Evolutionary conservation across 2,797 vertebrate genomes (phyloP), one percentile per base, ranked within the genome.

Genomic region (Hafferia zeledoni): DNA sequence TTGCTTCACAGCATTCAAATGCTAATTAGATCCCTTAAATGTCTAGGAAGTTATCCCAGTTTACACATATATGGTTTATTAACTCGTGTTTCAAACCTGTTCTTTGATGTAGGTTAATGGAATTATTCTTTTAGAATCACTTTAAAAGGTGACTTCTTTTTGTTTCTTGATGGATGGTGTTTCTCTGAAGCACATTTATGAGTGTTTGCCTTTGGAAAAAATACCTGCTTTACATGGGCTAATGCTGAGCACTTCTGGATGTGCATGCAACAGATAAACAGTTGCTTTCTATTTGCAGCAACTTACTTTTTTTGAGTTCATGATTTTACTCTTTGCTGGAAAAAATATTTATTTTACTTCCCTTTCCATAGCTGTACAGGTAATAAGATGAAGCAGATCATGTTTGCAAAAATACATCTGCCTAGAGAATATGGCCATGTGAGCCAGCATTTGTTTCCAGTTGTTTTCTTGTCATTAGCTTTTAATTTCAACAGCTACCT

Each of bases 401-500:
- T 56, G 41, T 83, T 91, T 90, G 69, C 86, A 94, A 92, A 68
- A 74, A 80, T 75, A 61, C 88, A 68, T 90, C 79, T 87, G 71
- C 89, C 95, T 78, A 43, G 92, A 96, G 95, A 94, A 84, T 50
- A 80, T 16, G 76, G 68, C 77, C 10, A 11, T 80, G 75, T 86
- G 94, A 93, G 57, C 76, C 43, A 64, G 80, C 23, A 46, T 96
- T 96, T 97, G 90, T 96, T 97, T 98, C 97, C 97, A 97, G 96
- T 96, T 97, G 97, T 96, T 98, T 98, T 94, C 97, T 96, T 97
- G 97, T 97, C 97, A 97, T 98, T 98, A 97, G 95, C 96, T 97
- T 98, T 98, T 98, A 98, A 98, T 98, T 98, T 97, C 95, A 97
- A 94, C 95, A 97, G 94, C 96, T 97, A 97, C 96, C 96, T 97